A percentile compares a stretch with the other conserved stretches of the same genome.
Conservation (phyloP, 2,113 vertebrate genomes). For the Donacobius atricapilla region DNA sequence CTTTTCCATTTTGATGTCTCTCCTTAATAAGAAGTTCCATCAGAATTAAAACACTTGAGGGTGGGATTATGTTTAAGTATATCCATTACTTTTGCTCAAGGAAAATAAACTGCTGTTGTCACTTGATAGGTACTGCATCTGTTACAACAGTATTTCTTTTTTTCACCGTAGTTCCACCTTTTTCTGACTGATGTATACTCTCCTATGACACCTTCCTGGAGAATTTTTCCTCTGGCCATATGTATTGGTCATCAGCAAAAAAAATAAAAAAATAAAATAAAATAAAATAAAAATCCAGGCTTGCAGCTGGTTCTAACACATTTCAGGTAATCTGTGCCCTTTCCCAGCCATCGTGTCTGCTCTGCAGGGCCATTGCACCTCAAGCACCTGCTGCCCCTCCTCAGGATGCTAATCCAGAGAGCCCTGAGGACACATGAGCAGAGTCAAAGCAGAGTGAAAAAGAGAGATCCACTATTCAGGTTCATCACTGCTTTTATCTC, state of each 20-base stretch:
- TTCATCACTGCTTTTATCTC: background rate
- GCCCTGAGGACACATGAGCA: background rate
- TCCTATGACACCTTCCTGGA: background rate
- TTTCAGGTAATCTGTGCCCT: background rate
- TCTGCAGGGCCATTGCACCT: background rate
- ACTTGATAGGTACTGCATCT: slow-evolving; percentile 59
- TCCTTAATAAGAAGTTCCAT: slow-evolving; percentile 50
- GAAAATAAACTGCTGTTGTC: slow-evolving; percentile 55
- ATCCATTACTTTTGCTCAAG: slow-evolving; percentile 48
- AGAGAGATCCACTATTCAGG: background rate
- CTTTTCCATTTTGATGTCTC: slow-evolving; percentile 37
- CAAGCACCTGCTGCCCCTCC: background rate
- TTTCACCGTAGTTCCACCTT: background rate
- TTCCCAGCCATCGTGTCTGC: background rate
- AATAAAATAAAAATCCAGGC: background rate
- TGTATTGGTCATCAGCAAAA: background rate
- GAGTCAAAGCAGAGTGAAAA: background rate
- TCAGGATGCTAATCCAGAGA: background rate
- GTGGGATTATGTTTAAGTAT: slow-evolving; percentile 59
- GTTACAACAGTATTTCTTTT: background rate
- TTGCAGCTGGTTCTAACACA: background rate
- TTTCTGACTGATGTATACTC: slow-evolving; percentile 15
- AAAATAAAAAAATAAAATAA: background rate
- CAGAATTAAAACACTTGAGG: slow-evolving; percentile 46
- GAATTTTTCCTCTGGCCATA: background rate